Evolutionary conservation across 1,140 invertebrate genomes (phyloP).

Genomic region (Spodoptera frugiperda): DNA sequence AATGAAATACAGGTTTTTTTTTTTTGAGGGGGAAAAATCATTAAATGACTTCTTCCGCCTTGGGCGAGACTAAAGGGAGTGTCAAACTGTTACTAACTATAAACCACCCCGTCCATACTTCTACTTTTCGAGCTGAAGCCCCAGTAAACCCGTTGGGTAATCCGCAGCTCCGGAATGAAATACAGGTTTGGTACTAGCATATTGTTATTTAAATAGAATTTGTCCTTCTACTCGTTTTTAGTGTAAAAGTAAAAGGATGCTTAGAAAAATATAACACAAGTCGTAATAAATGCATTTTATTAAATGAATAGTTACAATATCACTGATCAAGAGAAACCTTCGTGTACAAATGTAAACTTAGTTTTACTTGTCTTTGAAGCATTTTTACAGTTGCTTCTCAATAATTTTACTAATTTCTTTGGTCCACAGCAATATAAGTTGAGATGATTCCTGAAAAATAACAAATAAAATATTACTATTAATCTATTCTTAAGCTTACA

Average conservation of each 20-base stretch:
- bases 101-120: no score
- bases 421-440: conserved; percentile 80
- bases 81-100: no score
- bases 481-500: no score
- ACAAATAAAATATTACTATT: conserved; percentile 30
- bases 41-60: no score
- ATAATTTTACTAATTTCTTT: conserved; percentile 80
- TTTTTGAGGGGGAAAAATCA: no score
- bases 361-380: conserved; percentile 71
- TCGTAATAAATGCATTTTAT: conserved; percentile 52
- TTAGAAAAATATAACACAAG: not conserved
- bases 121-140: no score
- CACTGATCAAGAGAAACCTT: conserved; percentile 72
- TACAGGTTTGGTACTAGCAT: no score
- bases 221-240: not conserved
- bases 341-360: conserved; percentile 75
- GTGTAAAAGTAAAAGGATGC: not conserved
- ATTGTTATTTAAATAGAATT: no score
- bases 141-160: no score
- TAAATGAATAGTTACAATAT: conserved; percentile 50
- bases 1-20: no score
- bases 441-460: conserved; percentile 71
- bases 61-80: no score
- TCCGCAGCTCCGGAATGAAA: no score
- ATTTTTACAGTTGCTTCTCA: conserved; percentile 73